phyloP scores from a whole-genome alignment of 2,888 invertebrate genomes.

The Macrosiphum euphorbiae region DNA sequence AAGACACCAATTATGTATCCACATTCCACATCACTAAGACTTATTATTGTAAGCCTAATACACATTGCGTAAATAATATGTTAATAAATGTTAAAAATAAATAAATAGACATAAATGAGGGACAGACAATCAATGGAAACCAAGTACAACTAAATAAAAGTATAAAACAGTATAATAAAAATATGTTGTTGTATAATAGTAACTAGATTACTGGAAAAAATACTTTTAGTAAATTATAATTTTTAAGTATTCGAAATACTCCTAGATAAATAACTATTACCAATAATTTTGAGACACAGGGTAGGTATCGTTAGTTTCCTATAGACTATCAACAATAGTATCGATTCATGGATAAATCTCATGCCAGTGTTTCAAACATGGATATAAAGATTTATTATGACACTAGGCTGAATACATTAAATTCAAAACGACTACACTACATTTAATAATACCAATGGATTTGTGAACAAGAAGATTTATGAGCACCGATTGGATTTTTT shows the following conservation, averaged over 20 bases:
- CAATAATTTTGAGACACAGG: neutral
- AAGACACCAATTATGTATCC: neutral
- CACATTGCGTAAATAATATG: neutral
- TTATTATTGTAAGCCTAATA: too few species aligned
- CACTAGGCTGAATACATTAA: slow-evolving; percentile 17
- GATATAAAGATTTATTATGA: slow-evolving; percentile 30
- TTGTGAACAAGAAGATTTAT: slow-evolving; percentile 11
- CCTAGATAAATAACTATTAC: neutral
- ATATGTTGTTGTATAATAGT: too few species aligned
- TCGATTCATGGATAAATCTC: neutral
- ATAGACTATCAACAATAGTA: neutral
- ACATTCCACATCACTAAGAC: too few species aligned
- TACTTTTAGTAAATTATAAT: neutral
- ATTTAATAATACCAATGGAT: slow-evolving; percentile 20
- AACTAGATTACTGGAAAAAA: neutral
- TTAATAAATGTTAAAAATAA: neutral
- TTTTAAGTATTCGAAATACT: neutral
- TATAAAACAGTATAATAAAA: neutral
- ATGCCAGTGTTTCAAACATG: neutral
- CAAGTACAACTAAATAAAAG: neutral
- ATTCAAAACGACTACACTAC: neutral
- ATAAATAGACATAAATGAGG: neutral
- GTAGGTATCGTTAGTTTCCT: neutral
- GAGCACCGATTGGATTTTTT: neutral
- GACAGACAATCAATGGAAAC: neutral